Base-by-base conservation (phyloP, 1,140 invertebrate genomes). In the Drosophila grimshawi region DNA sequence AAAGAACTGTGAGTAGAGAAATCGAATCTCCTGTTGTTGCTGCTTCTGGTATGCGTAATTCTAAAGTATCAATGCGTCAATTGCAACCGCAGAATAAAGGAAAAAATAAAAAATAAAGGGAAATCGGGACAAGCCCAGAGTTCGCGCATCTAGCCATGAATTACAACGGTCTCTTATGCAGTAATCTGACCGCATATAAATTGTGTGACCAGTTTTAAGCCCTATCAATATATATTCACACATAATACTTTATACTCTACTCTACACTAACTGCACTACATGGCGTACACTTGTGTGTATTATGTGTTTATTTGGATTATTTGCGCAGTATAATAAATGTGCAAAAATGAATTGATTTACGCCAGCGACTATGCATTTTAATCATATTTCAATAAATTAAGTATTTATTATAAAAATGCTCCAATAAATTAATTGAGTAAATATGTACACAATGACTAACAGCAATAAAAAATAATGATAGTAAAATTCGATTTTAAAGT, bases 301-400 rank as follows among this genome's bases (percentile, higher is more conserved):
- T 37, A 29, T 55, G 39, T 5, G 19, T 4, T 46, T 19, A 8
- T 60, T 30, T 49, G 29, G 48, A 49, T 49, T 7, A 37, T 19
- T 48, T 35, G 49, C 30, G 57, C 41, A 49, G 56, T 71, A 57
- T 71, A 81, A 86, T 79, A 79, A 88, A 86, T 88, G 79, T 72
- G 79, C 52, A 81, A 88, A 86, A 76, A 83, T 59, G 62, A 78
- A 83, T 75, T 86, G 80, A 86, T 86, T 86, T 86, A 86, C 80
- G 74, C 68, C 61, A 74, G 63, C 62, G 63, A 71, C 63, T 48
- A 48, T 52, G 80, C 68, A 71, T 65, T 88, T 80, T 85, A 86
- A 86, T 83, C 80, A 86, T 86, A 89, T 86, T 80, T 89, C 76
- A 80, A 86, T 80, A 89, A 86, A 86, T 86, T 89, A 86, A 88